A percentile compares a stretch with the other conserved stretches of the same genome.
Conservation (phyloP, 2,888 invertebrate genomes). For the Perizoma affinitatum region DNA sequence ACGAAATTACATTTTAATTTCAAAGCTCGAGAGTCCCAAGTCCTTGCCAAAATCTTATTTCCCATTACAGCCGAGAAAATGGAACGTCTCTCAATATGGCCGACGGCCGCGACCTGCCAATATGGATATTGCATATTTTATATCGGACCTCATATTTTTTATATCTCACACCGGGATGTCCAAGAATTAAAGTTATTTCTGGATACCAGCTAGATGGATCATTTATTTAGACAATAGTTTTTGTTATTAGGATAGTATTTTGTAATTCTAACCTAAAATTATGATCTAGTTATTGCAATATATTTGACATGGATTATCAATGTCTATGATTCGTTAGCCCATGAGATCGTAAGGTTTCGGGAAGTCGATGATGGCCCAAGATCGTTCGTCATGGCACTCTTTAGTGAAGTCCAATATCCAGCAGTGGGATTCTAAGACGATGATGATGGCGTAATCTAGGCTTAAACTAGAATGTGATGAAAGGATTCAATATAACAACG, state of each 20-base stretch:
- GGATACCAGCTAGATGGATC: constrained; percentile 36
- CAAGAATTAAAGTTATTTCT: constrained; percentile 19
- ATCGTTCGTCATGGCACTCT: too few relatives aligned
- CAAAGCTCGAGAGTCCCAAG: constrained; percentile 20
- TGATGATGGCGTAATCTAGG: too few relatives aligned
- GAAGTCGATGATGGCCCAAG: too few relatives aligned
- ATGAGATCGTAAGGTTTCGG: too few relatives aligned
- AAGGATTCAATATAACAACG: too few relatives aligned
- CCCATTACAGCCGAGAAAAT: constrained; percentile 35
- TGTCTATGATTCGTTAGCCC: too few relatives aligned
- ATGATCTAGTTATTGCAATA: too few relatives aligned
- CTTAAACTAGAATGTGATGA: too few relatives aligned
- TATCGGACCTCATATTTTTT: constrained; percentile 65
- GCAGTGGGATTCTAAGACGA: too few relatives aligned
- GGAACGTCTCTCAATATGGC: constrained; percentile 69
- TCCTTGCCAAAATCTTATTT: constrained; percentile 13
- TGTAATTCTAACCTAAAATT: background rate
- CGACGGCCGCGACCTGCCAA: constrained; percentile 60
- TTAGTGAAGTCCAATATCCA: too few relatives aligned
- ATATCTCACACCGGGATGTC: constrained; percentile 50
- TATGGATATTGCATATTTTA: constrained; percentile 82
- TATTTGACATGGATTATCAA: too few relatives aligned
- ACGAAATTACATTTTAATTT: constrained; percentile 24
- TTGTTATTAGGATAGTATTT: background rate
- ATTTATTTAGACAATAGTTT: background rate